Evolutionary conservation across 1,140 invertebrate species (phyloP).

Genomic region (Amphibalanus amphitrite): DNA sequence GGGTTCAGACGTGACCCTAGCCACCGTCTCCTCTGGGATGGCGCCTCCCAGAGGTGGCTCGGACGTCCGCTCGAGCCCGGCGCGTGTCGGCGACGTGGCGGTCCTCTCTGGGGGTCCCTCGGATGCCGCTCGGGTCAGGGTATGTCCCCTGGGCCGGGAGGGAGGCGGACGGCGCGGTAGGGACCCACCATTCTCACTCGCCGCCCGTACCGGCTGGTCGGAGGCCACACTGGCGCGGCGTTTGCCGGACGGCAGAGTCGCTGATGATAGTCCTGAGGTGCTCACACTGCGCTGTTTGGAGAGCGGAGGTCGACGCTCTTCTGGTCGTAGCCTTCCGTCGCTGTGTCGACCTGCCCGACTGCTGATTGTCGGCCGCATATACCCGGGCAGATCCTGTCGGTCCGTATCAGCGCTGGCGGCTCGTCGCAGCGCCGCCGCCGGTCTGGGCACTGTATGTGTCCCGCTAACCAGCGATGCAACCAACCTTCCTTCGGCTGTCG

Average conservation of each 20-base stretch:
- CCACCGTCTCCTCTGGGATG: too few species aligned
- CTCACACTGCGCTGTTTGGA: not conserved
- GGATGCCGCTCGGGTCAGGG: not conserved
- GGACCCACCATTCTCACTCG: not conserved
- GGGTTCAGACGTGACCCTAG: too few species aligned
- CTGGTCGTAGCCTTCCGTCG: not conserved
- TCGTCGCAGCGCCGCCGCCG: too few species aligned
- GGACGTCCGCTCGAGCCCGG: constrained; percentile 4
- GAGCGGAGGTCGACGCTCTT: not conserved
- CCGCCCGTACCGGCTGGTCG: not conserved
- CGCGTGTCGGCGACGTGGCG: not conserved
- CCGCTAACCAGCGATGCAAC: not conserved
- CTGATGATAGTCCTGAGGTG: not conserved
- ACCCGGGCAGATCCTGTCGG: constrained; percentile 11
- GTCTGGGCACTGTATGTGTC: not conserved
- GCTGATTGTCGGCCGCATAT: constrained; percentile 15
- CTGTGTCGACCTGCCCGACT: constrained; percentile 13
- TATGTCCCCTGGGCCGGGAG: too few species aligned
- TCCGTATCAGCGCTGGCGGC: not conserved
- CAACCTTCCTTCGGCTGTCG: not conserved
- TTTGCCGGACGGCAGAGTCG: too few species aligned
- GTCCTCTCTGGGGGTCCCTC: not conserved
- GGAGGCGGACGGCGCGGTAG: too few species aligned
- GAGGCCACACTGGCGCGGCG: not conserved
- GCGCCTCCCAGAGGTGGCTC: too few species aligned